phyloP scores from a whole-genome alignment of 2,113 vertebrate genomes.

The Procavia capensis region DNA sequence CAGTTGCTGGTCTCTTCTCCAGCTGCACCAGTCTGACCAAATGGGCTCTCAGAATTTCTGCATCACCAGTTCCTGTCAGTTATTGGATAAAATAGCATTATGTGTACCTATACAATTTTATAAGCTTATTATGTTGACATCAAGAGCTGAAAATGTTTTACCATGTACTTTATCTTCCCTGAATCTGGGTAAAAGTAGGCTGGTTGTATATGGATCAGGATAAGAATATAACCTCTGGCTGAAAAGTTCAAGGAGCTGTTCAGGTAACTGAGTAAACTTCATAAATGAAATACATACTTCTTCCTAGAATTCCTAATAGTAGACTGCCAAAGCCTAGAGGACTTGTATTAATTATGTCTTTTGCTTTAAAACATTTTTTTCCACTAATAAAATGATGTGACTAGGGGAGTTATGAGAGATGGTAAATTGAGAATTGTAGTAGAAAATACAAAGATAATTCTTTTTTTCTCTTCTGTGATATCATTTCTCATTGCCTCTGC shows the following conservation, averaged over 20 bases:
- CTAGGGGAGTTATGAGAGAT: background rate
- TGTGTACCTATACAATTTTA: constrained; percentile 83
- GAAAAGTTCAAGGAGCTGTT: constrained; percentile 80
- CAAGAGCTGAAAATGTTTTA: constrained; percentile 78
- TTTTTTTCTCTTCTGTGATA: background rate
- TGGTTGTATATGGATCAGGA: constrained; percentile 75
- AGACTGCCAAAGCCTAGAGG: too few species aligned
- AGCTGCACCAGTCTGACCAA: constrained; percentile 73
- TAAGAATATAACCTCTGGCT: constrained; percentile 68
- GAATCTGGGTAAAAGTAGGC: constrained; percentile 56
- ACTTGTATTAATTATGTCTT: constrained; percentile 11
- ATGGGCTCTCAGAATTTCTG: constrained; percentile 80
- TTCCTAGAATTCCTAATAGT: constrained; percentile 9
- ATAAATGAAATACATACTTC: background rate
- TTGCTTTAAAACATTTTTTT: background rate
- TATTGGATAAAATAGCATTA: constrained; percentile 81
- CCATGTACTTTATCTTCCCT: constrained; percentile 67
- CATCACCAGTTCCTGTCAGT: constrained; percentile 76
- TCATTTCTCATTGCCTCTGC: background rate
- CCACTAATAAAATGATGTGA: constrained; percentile 5
- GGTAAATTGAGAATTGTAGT: background rate
- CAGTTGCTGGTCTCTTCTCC: constrained; percentile 50
- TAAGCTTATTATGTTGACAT: constrained; percentile 82
- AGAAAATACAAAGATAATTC: background rate
- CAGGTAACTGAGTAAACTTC: constrained; percentile 51